These are phyloP conservation scores for Falco punctatus DNA, from an alignment of 2,113 vertebrate genomes.

Conservation along the genomic window DNA sequence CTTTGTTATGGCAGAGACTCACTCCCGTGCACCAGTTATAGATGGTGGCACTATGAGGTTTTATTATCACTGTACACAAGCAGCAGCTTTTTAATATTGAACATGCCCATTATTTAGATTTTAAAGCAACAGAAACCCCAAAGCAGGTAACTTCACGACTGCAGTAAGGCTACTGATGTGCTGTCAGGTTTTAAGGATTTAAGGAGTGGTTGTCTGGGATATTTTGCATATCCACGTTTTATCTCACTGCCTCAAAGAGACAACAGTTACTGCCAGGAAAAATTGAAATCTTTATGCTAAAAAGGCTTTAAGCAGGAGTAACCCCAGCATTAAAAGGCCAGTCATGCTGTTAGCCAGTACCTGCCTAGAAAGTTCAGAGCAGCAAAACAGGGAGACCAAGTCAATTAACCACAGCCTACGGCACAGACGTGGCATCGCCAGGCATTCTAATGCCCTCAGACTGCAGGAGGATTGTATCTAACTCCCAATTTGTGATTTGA, in stretches of 20 bases:
- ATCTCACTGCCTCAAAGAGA: neutral
- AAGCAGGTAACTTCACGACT: neutral
- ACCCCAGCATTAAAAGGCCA: neutral
- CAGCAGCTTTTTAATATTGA: neutral
- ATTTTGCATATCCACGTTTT: neutral
- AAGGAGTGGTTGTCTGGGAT: neutral
- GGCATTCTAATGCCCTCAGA: neutral
- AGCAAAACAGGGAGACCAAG: neutral
- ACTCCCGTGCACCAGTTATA: neutral
- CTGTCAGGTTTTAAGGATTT: neutral
- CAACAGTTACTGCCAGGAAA: neutral
- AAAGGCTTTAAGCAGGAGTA: neutral
- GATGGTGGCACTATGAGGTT: rapidly evolving
- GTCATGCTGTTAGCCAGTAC: neutral
- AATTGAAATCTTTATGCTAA: neutral
- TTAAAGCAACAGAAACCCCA: neutral
- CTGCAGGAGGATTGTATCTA: neutral
- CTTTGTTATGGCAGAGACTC: neutral
- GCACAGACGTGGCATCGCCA: neutral
- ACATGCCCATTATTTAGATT: neutral
- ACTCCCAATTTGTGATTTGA: neutral
- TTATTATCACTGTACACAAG: neutral
- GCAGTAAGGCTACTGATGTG: neutral
- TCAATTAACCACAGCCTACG: neutral
- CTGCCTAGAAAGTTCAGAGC: neutral